phyloP scores from a whole-genome alignment of 1,140 invertebrate genomes.

The Agraylea sexmaculata region DNA sequence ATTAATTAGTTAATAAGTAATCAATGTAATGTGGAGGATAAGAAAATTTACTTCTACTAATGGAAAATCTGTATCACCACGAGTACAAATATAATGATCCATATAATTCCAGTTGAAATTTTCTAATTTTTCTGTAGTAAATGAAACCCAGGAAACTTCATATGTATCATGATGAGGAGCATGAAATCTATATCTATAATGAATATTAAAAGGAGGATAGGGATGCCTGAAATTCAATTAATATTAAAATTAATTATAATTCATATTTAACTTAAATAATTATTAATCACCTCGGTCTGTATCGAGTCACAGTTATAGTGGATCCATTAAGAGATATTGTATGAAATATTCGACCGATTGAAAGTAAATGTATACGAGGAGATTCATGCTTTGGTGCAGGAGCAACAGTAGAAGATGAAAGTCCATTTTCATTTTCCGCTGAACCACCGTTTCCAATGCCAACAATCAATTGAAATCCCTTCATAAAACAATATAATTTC shows the following conservation, averaged over 20 bases:
- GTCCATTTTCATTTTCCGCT: slow-evolving; percentile 19
- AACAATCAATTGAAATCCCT: slow-evolving; percentile 83
- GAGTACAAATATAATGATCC: slow-evolving; percentile 90
- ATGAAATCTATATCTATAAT: slow-evolving; percentile 85
- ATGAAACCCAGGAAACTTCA: slow-evolving; percentile 89
- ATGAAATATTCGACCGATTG: slow-evolving; percentile 92
- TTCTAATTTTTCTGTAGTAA: slow-evolving; percentile 88
- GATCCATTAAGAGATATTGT: slow-evolving; percentile 72
- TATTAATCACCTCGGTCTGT: slow-evolving; percentile 67
- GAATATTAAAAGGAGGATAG: slow-evolving; percentile 80
- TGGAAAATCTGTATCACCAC: slow-evolving; percentile 81
- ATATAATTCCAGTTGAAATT: slow-evolving; percentile 98
- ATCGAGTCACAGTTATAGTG: slow-evolving; percentile 84
- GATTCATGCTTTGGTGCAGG: slow-evolving; percentile 30
- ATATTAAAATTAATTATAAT: slow-evolving; percentile 4
- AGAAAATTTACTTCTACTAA: slow-evolving; percentile 58
- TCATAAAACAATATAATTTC: slow-evolving; percentile 18
- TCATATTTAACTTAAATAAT: slow-evolving; percentile 5
- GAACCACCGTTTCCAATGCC: slow-evolving; percentile 29
- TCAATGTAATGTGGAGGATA: not conserved
- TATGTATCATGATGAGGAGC: slow-evolving; percentile 88
- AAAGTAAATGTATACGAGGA: slow-evolving; percentile 64
- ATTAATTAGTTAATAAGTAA: slow-evolving; percentile 3
- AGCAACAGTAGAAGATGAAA: slow-evolving; percentile 11
- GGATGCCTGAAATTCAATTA: slow-evolving; percentile 59